Evolutionary conservation across 2,113 vertebrate genomes (phyloP).

Genomic region (Bambusicola thoracicus): DNA sequence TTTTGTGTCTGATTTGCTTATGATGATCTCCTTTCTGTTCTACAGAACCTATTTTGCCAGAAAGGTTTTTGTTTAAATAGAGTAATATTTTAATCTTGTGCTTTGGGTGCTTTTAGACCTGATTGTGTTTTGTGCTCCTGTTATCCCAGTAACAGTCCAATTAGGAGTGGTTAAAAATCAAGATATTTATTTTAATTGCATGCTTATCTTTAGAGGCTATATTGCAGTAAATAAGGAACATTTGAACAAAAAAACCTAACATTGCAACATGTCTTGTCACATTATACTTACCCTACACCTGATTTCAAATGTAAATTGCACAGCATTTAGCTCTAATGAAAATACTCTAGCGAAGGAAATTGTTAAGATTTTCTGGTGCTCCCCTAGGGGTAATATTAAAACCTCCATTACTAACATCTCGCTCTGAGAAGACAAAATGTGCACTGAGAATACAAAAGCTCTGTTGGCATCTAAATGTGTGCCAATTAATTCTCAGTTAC

Average conservation of each 20-base stretch:
- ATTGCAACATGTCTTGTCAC: slow-evolving; percentile 81
- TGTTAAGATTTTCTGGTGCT: slow-evolving; percentile 87
- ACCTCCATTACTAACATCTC: slow-evolving; percentile 83
- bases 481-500: slow-evolving; percentile 83
- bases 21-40: slow-evolving; percentile 37
- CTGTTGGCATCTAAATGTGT: slow-evolving; percentile 84
- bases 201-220: slow-evolving; percentile 71
- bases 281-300: slow-evolving; percentile 82
- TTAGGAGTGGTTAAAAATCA: slow-evolving; percentile 71
- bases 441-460: slow-evolving; percentile 84
- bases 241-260: slow-evolving; percentile 62
- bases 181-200: slow-evolving; percentile 70
- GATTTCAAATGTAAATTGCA: slow-evolving; percentile 89
- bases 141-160: slow-evolving; percentile 58
- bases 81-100: slow-evolving; percentile 68
- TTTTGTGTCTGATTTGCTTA: slow-evolving; percentile 42
- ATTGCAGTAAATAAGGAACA: slow-evolving; percentile 77
- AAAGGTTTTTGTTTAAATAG: slow-evolving; percentile 46
- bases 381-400: slow-evolving; percentile 86
- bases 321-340: slow-evolving; percentile 87
- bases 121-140: slow-evolving; percentile 40
- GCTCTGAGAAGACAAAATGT: slow-evolving; percentile 84
- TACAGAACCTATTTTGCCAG: slow-evolving; percentile 41
- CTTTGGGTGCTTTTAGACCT: slow-evolving; percentile 45
- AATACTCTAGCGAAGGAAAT: slow-evolving; percentile 87